Evolutionary conservation across 2,113 vertebrate genomes (phyloP).

Genomic region (Gopherus evgoodei): DNA sequence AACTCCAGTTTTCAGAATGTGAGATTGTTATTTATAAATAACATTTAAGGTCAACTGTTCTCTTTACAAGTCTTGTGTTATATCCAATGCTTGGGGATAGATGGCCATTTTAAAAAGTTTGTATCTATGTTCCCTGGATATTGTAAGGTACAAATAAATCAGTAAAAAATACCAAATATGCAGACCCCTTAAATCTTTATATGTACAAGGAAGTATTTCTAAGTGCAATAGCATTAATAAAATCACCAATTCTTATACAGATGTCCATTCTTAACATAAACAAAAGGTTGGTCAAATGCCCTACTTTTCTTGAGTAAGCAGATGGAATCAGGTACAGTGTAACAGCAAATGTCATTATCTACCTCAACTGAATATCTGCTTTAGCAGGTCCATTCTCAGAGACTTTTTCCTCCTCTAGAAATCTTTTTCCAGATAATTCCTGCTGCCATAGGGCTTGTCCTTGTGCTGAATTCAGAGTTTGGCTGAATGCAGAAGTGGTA

Average conservation of each 20-base stretch:
- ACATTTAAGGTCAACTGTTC: fast-evolving
- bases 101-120: not conserved
- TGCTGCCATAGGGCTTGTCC: not conserved
- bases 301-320: not conserved
- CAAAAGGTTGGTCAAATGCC: not conserved
- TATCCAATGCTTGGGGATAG: not conserved
- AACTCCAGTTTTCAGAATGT: not conserved
- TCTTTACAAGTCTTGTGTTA: not conserved
- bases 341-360: not conserved
- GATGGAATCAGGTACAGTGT: not conserved
- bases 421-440: too few species aligned
- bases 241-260: not conserved
- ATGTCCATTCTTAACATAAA: not conserved
- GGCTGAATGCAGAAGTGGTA: too few species aligned
- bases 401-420: not conserved
- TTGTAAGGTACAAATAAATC: not conserved
- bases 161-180: not conserved
- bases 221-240: not conserved
- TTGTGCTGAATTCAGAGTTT: not conserved
- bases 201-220: not conserved
- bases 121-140: not conserved
- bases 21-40: not conserved
- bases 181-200: not conserved
- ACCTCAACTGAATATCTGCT: not conserved
- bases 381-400: not conserved